These are phyloP conservation scores for Drosophila yooni DNA, from an alignment of 2,888 invertebrate genomes.

Conservation along the genomic window DNA sequence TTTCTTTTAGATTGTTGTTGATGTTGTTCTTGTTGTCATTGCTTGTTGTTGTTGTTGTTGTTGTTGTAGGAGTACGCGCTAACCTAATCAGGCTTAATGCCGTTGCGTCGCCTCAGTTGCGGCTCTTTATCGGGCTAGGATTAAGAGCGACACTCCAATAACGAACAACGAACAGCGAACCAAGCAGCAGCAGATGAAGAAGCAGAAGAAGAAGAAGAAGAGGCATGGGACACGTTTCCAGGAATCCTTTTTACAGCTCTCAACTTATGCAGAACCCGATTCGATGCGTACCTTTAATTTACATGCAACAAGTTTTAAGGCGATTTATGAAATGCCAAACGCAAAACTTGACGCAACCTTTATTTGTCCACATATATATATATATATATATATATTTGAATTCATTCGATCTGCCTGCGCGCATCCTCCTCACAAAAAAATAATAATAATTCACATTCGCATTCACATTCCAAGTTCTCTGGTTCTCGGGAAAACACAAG, in stretches of 20 bases:
- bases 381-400: constrained; percentile 9
- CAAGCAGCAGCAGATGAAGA: not conserved
- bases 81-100: constrained; percentile 78
- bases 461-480: constrained; percentile 7
- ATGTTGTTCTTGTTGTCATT: not conserved
- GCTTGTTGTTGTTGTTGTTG: constrained; percentile 13
- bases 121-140: constrained; percentile 39
- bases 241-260: constrained; percentile 47
- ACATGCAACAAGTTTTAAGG: constrained; percentile 44
- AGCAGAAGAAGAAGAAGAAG: not conserved
- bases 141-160: constrained; percentile 35
- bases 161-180: not conserved
- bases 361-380: not conserved
- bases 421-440: not conserved
- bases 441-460: not conserved
- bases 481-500: constrained; percentile 6
- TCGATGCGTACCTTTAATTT: constrained; percentile 38
- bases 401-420: not conserved
- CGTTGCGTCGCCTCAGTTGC: constrained; percentile 46
- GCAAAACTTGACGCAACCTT: constrained; percentile 19
- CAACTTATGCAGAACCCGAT: constrained; percentile 46
- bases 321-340: constrained; percentile 42
- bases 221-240: constrained; percentile 32
- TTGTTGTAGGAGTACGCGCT: constrained; percentile 18
- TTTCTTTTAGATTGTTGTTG: constrained; percentile 12